Evolutionary conservation across 2,797 vertebrate genomes (phyloP).

Genomic region (Alosa sapidissima): DNA sequence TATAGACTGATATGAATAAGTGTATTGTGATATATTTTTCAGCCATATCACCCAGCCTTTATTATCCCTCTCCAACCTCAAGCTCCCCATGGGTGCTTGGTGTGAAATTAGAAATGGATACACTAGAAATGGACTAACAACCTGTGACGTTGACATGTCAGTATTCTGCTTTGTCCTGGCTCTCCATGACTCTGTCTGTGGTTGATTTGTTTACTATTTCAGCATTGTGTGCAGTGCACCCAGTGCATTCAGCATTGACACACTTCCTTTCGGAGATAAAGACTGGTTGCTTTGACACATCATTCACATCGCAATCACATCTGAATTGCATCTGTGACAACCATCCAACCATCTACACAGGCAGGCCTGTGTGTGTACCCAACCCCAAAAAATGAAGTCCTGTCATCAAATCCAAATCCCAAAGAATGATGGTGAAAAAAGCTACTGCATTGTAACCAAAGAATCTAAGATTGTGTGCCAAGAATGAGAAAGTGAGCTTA

Average conservation of each 20-base stretch:
- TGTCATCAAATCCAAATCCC: not conserved
- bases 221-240: not conserved
- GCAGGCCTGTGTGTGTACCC: not conserved
- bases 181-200: not conserved
- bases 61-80: not conserved
- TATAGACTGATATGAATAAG: too few species aligned
- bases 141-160: not conserved
- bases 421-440: not conserved
- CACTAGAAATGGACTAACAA: too few species aligned
- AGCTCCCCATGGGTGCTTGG: not conserved
- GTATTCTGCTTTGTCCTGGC: not conserved
- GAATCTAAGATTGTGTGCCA: not conserved
- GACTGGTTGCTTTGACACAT: not conserved
- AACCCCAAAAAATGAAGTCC: not conserved
- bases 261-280: not conserved
- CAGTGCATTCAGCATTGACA: not conserved
- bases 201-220: not conserved
- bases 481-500: not conserved
- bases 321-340: slow-evolving; percentile 4
- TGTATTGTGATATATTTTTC: too few species aligned
- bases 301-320: slow-evolving; percentile 13
- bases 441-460: not conserved
- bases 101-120: slow-evolving; percentile 6
- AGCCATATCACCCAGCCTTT: too few species aligned
- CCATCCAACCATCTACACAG: not conserved